Base-by-base conservation (phyloP, 2,888 invertebrate species). In the Teinopalpus imperialis region DNA sequence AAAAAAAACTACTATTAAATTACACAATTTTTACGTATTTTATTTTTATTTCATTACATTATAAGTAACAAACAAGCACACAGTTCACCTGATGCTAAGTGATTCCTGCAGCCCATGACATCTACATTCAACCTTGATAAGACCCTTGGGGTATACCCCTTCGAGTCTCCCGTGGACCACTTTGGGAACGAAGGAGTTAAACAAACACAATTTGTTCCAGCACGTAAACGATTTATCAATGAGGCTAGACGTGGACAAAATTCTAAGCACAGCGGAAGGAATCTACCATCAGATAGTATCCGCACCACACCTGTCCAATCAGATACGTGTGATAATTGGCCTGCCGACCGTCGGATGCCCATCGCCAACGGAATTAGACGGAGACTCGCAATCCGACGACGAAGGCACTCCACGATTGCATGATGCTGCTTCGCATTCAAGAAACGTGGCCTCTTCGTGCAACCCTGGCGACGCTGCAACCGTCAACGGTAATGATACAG, bases 221-320 rank as follows among this genome's bases (percentile, higher is more conserved):
- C 98, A 99, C 72, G 95, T 99, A 52, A 99, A 99, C 82, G 98
- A 99, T 73, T 86, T 99, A 53, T 95, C 97, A 6, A 93, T 95
- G 74, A 92, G 94, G 53, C 93, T 99, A 35, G 94, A 98, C 66
- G 90, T 99, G 4, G 93, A 95, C 48, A 91, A 92, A 54, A 94
- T 95, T 35, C 81, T 99, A 13, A 93, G 94, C 59, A 92, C 93
- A 49, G 98, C 98, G 0, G 98, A 99, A 80, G 96, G 95, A 4
- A 97, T 99, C 59, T 98, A 94, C 80, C 91, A 94, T 60, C 98
- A 99, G 78, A 90, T 99, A 0, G 92, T 93, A 56, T 90, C 92
- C 7, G 91, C 93, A 0, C 91, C 92, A 1, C 91, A 93, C 59
- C 79, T 96, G 41, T 93, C 94, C 0, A 93, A 95, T 69, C 90